Conservation (phyloP, 2,888 invertebrate genomes). For the Leucophora obtusa region DNA sequence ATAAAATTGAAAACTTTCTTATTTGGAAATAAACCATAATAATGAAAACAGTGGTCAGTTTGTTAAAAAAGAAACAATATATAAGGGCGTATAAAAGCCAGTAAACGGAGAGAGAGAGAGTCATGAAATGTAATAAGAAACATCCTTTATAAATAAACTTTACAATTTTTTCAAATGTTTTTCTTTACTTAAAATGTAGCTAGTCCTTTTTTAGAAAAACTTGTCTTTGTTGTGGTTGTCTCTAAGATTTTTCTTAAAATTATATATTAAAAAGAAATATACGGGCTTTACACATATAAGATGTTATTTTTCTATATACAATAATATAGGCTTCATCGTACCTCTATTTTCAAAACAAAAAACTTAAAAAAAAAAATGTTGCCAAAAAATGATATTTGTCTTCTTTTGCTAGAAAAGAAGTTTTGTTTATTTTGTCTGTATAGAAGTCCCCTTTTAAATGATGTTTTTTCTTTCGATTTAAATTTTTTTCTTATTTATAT, state of each 20-base stretch:
- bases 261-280: constrained; percentile 54
- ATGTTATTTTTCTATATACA: constrained; percentile 31
- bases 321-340: constrained; percentile 32
- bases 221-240: constrained; percentile 61
- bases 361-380: background rate
- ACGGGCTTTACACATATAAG: constrained; percentile 52
- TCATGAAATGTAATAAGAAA: background rate
- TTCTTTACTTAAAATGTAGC: constrained; percentile 53
- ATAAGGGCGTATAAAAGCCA: constrained; percentile 51
- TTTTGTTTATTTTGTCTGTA: constrained; percentile 54
- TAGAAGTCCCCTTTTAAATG: constrained; percentile 30
- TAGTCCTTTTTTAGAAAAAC: constrained; percentile 18
- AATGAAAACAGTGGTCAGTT: constrained; percentile 62
- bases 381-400: constrained; percentile 49
- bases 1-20: constrained; percentile 58
- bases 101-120: background rate
- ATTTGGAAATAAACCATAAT: constrained; percentile 52
- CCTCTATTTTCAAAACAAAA: constrained; percentile 28
- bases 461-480: constrained; percentile 8
- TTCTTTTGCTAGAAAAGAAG: constrained; percentile 22
- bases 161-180: constrained; percentile 60
- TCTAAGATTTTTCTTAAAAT: constrained; percentile 34
- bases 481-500: constrained; percentile 46
- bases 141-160: constrained; percentile 60
- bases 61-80: constrained; percentile 45